Conservation (phyloP, 2,113 vertebrate species). For the Tachycineta bicolor region DNA sequence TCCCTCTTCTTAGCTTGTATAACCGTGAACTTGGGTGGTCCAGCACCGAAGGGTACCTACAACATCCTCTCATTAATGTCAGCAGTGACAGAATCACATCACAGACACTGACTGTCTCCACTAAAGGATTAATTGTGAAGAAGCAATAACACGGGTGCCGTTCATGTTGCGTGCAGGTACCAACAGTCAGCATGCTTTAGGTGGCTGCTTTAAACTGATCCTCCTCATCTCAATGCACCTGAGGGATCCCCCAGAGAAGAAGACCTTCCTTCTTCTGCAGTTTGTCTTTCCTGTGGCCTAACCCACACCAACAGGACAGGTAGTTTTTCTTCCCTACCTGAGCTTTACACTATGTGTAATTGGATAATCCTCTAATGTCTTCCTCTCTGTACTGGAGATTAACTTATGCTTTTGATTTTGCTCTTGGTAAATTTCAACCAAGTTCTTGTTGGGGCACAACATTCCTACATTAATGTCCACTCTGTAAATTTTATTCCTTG, state of each 20-base stretch:
- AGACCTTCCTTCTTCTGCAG: neutral
- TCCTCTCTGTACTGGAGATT: neutral
- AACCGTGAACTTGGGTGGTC: neutral
- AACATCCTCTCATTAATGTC: neutral
- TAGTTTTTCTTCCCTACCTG: neutral
- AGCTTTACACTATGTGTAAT: neutral
- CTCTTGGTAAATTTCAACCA: neutral
- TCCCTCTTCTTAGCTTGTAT: neutral
- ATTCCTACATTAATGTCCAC: neutral
- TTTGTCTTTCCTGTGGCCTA: neutral
- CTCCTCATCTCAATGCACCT: neutral
- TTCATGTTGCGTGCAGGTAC: neutral
- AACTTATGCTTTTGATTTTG: constrained; percentile 2
- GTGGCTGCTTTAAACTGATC: neutral
- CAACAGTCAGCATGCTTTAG: neutral
- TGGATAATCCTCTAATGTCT: neutral
- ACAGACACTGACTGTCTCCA: neutral
- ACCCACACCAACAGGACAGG: neutral
- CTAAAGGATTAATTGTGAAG: neutral
- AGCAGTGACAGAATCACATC: neutral
- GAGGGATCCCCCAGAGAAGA: neutral
- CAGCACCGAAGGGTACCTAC: neutral
- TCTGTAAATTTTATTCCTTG: neutral
- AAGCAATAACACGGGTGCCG: accelerated
- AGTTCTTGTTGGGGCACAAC: neutral